Evolutionary conservation across 2,113 vertebrate species (phyloP).

Genomic region (Rhineura floridana): DNA sequence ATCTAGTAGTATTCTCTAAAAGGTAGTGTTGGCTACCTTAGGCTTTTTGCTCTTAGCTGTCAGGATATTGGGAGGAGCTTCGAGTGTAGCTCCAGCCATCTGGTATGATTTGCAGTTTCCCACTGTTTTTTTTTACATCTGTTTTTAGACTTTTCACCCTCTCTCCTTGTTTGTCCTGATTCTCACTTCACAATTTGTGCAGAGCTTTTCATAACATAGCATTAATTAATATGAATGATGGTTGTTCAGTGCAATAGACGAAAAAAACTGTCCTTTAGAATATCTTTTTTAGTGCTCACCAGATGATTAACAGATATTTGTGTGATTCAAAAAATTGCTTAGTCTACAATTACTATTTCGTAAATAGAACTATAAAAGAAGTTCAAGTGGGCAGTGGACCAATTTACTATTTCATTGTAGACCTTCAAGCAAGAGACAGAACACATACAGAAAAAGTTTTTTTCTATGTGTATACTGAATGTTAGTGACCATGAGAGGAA

Average conservation of each 20-base stretch:
- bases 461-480: not conserved
- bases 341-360: conserved; percentile 50
- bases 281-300: not conserved
- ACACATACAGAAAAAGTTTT: too few species aligned
- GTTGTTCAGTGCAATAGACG: not conserved
- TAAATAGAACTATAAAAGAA: conserved; percentile 58
- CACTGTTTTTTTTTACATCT: not conserved
- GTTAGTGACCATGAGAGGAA: not conserved
- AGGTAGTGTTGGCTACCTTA: not conserved
- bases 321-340: conserved; percentile 52
- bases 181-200: not conserved
- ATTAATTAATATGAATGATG: not conserved
- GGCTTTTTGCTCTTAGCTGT: not conserved
- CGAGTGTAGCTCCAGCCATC: too few species aligned
- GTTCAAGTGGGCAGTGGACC: too few species aligned
- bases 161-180: not conserved
- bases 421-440: too few species aligned
- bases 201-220: not conserved
- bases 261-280: not conserved
- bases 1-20: not conserved
- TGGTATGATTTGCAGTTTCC: not conserved
- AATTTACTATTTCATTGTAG: too few species aligned
- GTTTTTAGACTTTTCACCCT: not conserved
- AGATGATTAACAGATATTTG: conserved; percentile 31
- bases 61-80: not conserved